Base-by-base conservation (phyloP, 2,797 vertebrate genomes). In the Peromyscus melanophrys region DNA sequence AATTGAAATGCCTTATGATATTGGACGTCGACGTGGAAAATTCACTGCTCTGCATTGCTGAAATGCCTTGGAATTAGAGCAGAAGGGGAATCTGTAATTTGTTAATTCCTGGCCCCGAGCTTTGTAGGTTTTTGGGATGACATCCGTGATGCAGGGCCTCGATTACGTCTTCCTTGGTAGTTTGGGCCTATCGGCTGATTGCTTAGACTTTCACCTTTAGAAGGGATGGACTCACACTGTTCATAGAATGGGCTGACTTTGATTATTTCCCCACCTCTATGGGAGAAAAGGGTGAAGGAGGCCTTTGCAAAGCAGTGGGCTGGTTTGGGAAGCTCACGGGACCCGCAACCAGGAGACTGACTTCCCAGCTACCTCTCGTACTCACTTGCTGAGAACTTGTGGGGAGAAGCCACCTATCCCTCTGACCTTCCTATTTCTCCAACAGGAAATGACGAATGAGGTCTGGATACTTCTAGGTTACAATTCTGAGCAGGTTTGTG, bases 31-130 rank as follows among this genome's bases (percentile, higher is more conserved):
- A 97, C 0, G 34, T 97, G 98, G 95, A 98, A 97, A 97, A 96
- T 95, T 88, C 92, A 88, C 94, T 29, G 71, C 96, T 91, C 71
- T 86, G 96, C 98, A 97, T 98, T 98, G 94, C 87, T 98, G 94
- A 94, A 16, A 98, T 98, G 95, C 97, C 91, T 96, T 77, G 73
- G 97, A 92, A 94, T 97, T 97, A 97, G 52, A 97, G 92, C 91
- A 84, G 95, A 84, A 91, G 80, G 89, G 86, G 76, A 89, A 95
- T 95, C 96, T 81, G 94, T 93, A 76, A 78, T 96, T 97, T 94
- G 92, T 75, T 92, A 94, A 94, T 95, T 84, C 69, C 65, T 29
- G 43, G 46, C 57, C 86, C 77, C 40, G 78, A 94, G 78, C 49
- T 86, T 52, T 76, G n/a, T 14, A 69, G 85, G 71, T 76, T 17